Base-by-base conservation (phyloP, 2,888 invertebrate genomes). In the Tetranychus piercei region DNA sequence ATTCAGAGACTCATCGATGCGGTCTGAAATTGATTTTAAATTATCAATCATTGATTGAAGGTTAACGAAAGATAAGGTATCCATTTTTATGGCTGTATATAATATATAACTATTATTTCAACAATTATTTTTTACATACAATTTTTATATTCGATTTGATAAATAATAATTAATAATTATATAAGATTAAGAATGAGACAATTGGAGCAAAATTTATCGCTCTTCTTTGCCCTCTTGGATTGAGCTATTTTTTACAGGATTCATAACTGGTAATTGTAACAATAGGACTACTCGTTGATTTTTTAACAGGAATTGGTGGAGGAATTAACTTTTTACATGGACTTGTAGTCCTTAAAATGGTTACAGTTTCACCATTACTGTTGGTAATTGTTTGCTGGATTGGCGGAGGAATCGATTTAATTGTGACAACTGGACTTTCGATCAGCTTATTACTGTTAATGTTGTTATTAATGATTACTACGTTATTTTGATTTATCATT, bases 241-340 rank as follows among this genome's bases (percentile, higher is more conserved):
- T 55, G 55, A 15, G 9, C 55, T 15, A 15, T 55, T 69, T 69
- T 22, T 69, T 69, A 55, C 55, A 55, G 55, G 55, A 20, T 23
- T 69, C 69, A 22, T 69, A 69, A 22, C 69, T 69, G 11, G 69
- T 20, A 7, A 69, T 69, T 5, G 69, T 69, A n/a, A 69, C 69
- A 20, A 69, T 23, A 4, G 69, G 69, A 23, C 69, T 23, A 22
- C 34, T 20, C 20, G 69, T 20, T 18, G 69, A 11, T 22, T 73
- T 73, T 22, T 73, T 73, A 22, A 73, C 23, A 9, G 73, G 73
- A 23, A 44, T 18, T 43, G 66, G 66, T 9, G 73, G 73, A 18
- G 73, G 22, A 11, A n/a, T 18, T 15, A n/a, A n/a, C 65, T 73
- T 73, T 43, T 73, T 73, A 34, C 44, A 67, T 34, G 73, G 73